phyloP scores from a whole-genome alignment of 2,113 vertebrate species.

The Ploceus nigricollis region DNA sequence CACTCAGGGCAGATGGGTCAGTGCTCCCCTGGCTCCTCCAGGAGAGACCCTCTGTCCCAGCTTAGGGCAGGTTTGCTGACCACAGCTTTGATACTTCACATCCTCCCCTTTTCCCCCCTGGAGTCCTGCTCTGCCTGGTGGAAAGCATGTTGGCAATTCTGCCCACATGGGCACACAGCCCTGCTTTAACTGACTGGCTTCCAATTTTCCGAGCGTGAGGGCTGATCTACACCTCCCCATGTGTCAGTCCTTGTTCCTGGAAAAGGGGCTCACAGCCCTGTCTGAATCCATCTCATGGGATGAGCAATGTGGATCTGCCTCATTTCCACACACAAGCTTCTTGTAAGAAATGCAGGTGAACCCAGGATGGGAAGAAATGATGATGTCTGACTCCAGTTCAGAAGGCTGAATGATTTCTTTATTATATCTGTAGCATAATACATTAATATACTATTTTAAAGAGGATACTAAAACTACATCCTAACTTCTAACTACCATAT shows the following conservation, averaged over 20 bases:
- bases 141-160: background rate
- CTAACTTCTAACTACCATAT: too few species aligned
- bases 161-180: too few species aligned
- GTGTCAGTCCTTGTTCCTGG: background rate
- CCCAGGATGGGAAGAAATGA: too few species aligned
- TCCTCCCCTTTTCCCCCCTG: fast-evolving
- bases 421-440: too few species aligned
- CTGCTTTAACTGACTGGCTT: fast-evolving
- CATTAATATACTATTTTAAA: too few species aligned
- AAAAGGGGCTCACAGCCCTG: background rate
- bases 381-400: too few species aligned
- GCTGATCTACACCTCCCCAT: background rate
- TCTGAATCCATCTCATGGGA: background rate
- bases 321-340: background rate
- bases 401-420: too few species aligned
- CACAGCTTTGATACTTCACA: background rate
- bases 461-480: too few species aligned
- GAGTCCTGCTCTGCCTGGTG: background rate
- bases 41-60: background rate
- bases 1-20: background rate
- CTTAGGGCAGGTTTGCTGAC: background rate
- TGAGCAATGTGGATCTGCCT: background rate
- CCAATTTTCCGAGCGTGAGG: fast-evolving
- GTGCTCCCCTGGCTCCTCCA: background rate
- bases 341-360: too few species aligned